Conservation (phyloP, 2,888 invertebrate species). For the Acleris literana region DNA sequence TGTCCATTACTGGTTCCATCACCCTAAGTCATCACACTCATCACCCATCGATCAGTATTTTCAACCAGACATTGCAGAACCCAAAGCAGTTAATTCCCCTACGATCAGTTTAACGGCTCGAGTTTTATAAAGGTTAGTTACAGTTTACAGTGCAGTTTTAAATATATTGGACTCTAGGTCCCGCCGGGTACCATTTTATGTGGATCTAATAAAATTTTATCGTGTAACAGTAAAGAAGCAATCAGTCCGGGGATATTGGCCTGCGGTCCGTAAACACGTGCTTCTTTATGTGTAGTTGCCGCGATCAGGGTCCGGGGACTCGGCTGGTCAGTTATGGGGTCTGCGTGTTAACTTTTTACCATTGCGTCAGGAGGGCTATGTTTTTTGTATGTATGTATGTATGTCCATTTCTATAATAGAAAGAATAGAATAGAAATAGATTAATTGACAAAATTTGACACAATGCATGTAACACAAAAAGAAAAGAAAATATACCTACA, state of each 20-base stretch:
- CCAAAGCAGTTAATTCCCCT: conserved; percentile 10
- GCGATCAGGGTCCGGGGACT: conserved; percentile 54
- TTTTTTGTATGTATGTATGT: too few species aligned
- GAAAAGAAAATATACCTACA: too few species aligned
- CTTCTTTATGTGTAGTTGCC: conserved; percentile 78
- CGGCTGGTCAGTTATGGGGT: background rate
- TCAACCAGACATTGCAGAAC: background rate
- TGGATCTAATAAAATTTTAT: conserved; percentile 81
- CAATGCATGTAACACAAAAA: too few species aligned
- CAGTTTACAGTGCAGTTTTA: conserved; percentile 78
- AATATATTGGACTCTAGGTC: conserved; percentile 80
- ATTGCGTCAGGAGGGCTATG: too few species aligned
- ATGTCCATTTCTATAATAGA: too few species aligned
- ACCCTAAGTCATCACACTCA: too few species aligned
- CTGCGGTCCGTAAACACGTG: conserved; percentile 80
- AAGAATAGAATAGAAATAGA: too few species aligned
- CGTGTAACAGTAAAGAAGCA: conserved; percentile 84
- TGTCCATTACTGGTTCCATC: too few species aligned
- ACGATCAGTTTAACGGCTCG: conserved; percentile 43
- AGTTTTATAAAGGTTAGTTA: conserved; percentile 74
- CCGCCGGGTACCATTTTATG: conserved; percentile 78
- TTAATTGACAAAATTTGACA: too few species aligned
- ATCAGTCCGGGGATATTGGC: conserved; percentile 82
- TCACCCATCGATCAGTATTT: too few species aligned
- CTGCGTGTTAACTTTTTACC: too few species aligned